Evolutionary conservation across 2,888 invertebrate species (phyloP).

Genomic region (Pseudococcus jackbeardsleyi): DNA sequence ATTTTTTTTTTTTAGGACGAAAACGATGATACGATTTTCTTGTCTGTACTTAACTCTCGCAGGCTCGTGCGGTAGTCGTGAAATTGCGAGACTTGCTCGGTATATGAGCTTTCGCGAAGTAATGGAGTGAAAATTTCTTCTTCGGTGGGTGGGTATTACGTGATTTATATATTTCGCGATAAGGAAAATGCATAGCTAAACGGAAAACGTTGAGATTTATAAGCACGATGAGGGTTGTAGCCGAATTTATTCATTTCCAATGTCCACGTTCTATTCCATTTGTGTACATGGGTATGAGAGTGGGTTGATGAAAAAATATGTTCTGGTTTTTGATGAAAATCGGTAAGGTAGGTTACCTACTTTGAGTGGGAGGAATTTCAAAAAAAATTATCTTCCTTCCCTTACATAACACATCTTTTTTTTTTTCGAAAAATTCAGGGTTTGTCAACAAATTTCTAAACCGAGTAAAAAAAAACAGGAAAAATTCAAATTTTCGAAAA

Average conservation of each 20-base stretch:
- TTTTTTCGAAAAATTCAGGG: no score
- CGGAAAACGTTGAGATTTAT: neutral
- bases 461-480: no score
- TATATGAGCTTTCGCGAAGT: neutral
- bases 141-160: constrained; percentile 2
- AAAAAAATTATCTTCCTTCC: no score
- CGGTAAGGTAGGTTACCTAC: no score
- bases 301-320: no score
- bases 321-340: no score
- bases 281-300: no score
- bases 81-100: neutral
- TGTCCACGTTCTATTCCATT: neutral
- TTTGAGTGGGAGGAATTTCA: no score
- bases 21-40: neutral
- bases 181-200: constrained; percentile 33
- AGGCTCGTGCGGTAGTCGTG: neutral
- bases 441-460: no score
- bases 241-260: constrained; percentile 34
- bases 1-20: neutral
- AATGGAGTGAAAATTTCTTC: constrained; percentile 42
- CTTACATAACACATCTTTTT: no score
- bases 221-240: constrained; percentile 7
- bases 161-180: constrained; percentile 38
- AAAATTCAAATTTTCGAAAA: no score
- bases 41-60: neutral